phyloP scores from a whole-genome alignment of 1,140 invertebrate genomes.

The Halesus radiatus region DNA sequence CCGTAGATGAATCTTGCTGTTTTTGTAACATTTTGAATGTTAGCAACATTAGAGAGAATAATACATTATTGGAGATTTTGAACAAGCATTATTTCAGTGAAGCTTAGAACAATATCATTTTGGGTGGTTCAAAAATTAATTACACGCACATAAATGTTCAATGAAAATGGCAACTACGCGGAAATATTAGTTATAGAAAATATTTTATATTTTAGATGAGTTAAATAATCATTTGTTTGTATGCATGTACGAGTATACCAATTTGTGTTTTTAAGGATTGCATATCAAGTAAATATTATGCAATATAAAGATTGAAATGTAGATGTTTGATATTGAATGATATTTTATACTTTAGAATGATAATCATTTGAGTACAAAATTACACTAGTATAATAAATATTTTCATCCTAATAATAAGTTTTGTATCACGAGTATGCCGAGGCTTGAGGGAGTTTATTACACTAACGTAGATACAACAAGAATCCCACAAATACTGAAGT shows the following conservation, averaged over 20 bases:
- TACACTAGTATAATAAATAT: no score
- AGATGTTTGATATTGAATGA: conserved; percentile 15
- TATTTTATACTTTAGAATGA: background rate
- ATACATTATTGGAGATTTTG: conserved; percentile 48
- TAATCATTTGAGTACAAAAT: background rate
- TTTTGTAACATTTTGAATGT: conserved; percentile 39
- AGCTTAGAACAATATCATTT: conserved; percentile 21
- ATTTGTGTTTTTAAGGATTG: conserved; percentile 32
- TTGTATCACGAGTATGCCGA: no score
- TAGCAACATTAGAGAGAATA: conserved; percentile 33
- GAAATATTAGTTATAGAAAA: conserved; percentile 36
- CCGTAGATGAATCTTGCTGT: conserved; percentile 35
- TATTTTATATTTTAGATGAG: conserved; percentile 14
- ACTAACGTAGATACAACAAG: no score
- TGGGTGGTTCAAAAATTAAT: conserved; percentile 52
- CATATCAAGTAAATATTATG: conserved; percentile 45
- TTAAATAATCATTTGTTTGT: conserved; percentile 39
- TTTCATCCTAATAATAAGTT: no score
- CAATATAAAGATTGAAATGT: background rate
- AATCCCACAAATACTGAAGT: no score
- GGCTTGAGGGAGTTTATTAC: no score
- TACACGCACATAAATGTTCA: conserved; percentile 51
- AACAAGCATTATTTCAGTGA: conserved; percentile 45
- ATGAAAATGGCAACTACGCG: conserved; percentile 57
- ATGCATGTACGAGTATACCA: conserved; percentile 16